Base-by-base conservation (phyloP, 1,140 invertebrate genomes). In the Hyles vespertilio region DNA sequence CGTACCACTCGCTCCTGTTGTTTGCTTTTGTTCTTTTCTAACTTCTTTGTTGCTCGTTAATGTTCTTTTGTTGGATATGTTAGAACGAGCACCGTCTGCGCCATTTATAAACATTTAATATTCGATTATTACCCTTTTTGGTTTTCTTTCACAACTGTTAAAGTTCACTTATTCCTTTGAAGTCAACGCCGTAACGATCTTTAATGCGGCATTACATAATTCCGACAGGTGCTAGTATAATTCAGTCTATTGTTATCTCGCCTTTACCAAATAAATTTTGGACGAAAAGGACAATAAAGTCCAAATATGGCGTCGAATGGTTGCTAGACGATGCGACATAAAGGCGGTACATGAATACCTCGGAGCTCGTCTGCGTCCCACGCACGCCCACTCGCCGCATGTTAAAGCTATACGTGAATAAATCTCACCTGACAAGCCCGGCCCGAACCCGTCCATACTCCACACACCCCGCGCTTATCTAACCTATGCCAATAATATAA, bases 11-110 rank as follows among this genome's bases (percentile, higher is more conserved):
- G 71, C 61, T 74, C 53, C 62, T 67, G 66, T 74, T 86, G 69
- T 82, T 84, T 82, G 80, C 73, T 83, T 84, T 81, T 83, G 81
- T 85, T 84, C 75, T 77, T 87, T 79, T 79, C 77, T 82, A 82
- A 82, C 79, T 79, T 82, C 79, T 82, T 83, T 84, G 77, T 81
- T 77, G 67, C 67, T 72, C 68, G 65, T 81, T 80, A 77, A 77
- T 80, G 77, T 83, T 79, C 77, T 76, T 82, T 84, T 84, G 81
- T 84, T 84, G 75, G 55, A 67, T 68, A 65, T 68, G 73, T 79
- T 77, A 76, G 72, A 78, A 66, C 68, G 64, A 65, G 68, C 74
- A 69, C 69, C 52, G 57, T 66, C 63, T 72, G 69, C 63, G 56
- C 63, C 79, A 81, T 85, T 84, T 85, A 81, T 78, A 84, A 85